Evolutionary conservation across 2,113 vertebrate genomes (phyloP).

Genomic region (Phaethon lepturus): DNA sequence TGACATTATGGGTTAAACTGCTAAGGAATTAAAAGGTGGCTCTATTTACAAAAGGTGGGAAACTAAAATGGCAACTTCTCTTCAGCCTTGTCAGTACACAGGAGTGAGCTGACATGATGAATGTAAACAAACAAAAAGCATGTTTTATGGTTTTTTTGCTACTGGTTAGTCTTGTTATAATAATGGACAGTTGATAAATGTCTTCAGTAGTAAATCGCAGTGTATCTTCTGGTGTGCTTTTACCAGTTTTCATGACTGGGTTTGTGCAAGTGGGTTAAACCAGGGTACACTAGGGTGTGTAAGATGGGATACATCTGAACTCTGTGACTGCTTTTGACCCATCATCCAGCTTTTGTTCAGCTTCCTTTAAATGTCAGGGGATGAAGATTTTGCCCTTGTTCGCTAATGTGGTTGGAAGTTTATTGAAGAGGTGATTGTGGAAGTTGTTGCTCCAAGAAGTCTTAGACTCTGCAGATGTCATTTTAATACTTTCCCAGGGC

Average conservation of each 20-base stretch:
- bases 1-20: background rate
- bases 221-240: rapidly evolving
- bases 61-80: background rate
- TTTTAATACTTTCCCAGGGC: background rate
- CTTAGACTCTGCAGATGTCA: background rate
- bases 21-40: background rate
- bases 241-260: background rate
- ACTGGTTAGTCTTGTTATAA: background rate
- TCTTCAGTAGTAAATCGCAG: background rate
- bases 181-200: background rate
- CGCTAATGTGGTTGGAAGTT: rapidly evolving
- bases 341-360: background rate
- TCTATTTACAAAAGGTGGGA: background rate
- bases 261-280: background rate
- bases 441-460: background rate
- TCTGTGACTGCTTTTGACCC: background rate
- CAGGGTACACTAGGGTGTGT: background rate
- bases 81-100: background rate
- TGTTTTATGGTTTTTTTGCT: background rate
- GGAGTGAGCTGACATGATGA: background rate
- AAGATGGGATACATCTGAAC: background rate
- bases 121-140: background rate
- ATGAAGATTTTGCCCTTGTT: background rate
- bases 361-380: background rate
- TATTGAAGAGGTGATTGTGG: background rate